Percentiles rank a stretch among this genome's conserved stretches.
These are phyloP conservation scores for Nibea albiflora DNA, from an alignment of 2,113 vertebrate genomes.

Conservation along the genomic window DNA sequence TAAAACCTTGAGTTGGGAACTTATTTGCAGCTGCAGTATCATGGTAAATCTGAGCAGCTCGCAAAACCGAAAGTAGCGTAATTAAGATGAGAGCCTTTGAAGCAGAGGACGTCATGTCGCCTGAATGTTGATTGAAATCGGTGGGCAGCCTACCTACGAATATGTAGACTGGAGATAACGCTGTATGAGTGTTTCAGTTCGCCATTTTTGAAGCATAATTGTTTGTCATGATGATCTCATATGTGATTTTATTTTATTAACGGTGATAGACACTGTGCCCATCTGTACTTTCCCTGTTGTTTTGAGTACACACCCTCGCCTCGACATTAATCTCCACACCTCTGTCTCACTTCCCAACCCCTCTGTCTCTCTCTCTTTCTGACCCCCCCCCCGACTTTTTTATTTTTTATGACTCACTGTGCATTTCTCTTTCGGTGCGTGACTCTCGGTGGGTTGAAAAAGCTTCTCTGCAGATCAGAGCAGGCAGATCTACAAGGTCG, in stretches of 20 bases:
- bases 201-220: not conserved
- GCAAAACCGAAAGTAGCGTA: not conserved
- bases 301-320: slow-evolving; percentile 13
- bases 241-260: slow-evolving; percentile 3
- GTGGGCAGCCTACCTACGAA: not conserved
- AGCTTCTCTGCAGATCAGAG: slow-evolving; percentile 72
- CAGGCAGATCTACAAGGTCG: slow-evolving; percentile 76
- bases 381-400: not conserved
- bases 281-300: slow-evolving; percentile 2
- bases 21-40: not conserved
- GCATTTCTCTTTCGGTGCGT: slow-evolving; percentile 42
- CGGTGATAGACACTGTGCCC: not conserved
- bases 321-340: slow-evolving; percentile 31
- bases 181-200: not conserved
- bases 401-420: slow-evolving; percentile 34
- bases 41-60: not conserved
- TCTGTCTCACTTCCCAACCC: slow-evolving; percentile 31
- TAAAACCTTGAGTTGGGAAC: not conserved
- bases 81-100: not conserved
- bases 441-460: slow-evolving; percentile 50
- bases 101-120: not conserved
- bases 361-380: slow-evolving; percentile 22
- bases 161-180: not conserved
- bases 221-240: not conserved
- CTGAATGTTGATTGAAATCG: slow-evolving; percentile 19